phyloP scores from a whole-genome alignment of 2,113 vertebrate genomes.

The Leucoraja erinaceus region DNA sequence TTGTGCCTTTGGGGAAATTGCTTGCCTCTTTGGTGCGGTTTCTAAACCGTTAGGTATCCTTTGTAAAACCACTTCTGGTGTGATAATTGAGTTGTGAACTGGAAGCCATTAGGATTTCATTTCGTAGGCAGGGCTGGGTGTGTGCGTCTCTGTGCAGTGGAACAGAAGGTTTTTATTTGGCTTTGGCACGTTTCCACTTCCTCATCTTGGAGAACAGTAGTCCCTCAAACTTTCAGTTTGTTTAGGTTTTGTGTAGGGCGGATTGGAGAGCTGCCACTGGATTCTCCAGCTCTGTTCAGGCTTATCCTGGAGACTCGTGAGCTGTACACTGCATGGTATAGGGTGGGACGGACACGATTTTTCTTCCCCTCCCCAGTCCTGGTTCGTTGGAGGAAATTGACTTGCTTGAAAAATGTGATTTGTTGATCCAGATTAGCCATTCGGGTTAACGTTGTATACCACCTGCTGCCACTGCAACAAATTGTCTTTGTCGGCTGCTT shows the following conservation, averaged over 20 bases:
- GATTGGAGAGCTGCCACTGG: background rate
- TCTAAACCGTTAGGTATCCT: background rate
- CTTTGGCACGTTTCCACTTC: background rate
- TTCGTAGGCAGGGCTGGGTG: background rate
- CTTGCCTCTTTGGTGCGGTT: background rate
- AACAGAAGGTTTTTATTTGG: background rate
- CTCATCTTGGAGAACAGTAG: constrained; percentile 16
- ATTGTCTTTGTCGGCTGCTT: background rate
- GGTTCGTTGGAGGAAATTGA: background rate
- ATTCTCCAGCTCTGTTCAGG: background rate
- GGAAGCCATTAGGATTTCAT: background rate
- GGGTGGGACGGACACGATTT: background rate
- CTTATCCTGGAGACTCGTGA: background rate
- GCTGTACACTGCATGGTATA: background rate
- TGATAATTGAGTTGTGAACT: background rate
- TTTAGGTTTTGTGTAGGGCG: background rate
- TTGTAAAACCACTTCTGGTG: background rate
- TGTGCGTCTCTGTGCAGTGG: background rate
- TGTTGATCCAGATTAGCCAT: background rate
- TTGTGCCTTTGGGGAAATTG: background rate
- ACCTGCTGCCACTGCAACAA: background rate
- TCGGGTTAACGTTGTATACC: too few relatives aligned
- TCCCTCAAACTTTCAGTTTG: background rate
- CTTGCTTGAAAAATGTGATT: background rate
- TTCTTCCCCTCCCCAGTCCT: background rate